phyloP scores from a whole-genome alignment of 1,140 invertebrate species.

The Cheumatopsyche charites region DNA sequence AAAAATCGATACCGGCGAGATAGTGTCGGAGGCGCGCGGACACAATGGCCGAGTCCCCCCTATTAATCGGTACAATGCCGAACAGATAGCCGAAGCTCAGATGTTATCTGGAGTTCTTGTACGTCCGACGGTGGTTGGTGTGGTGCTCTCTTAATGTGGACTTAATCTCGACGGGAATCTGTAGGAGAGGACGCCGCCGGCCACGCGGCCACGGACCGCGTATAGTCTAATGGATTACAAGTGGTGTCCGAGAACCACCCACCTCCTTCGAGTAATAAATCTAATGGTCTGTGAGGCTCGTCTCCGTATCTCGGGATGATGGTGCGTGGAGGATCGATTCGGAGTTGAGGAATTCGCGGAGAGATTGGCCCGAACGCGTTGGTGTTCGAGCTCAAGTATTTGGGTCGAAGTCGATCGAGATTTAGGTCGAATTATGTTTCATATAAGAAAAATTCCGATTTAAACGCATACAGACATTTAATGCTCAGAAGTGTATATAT shows the following conservation, averaged over 20 bases:
- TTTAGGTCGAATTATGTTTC: no score
- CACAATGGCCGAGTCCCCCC: constrained; percentile 10
- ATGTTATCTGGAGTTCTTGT: constrained; percentile 21
- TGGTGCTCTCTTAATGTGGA: constrained; percentile 36
- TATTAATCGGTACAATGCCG: constrained; percentile 38
- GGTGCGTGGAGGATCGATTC: no score
- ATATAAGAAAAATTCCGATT: no score
- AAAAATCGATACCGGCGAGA: no score
- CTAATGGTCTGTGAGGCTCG: not conserved
- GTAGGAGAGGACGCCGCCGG: not conserved
- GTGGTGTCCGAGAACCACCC: not conserved
- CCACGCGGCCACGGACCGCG: constrained; percentile 6
- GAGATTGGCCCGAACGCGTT: no score
- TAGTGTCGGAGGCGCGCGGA: constrained; percentile 26
- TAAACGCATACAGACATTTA: no score
- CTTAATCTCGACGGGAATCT: constrained; percentile 32
- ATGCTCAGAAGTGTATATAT: no score
- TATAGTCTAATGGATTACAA: constrained; percentile 19
- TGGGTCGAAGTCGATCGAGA: no score
- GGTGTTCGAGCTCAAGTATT: no score
- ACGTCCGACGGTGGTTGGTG: not conserved
- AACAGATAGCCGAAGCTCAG: constrained; percentile 28
- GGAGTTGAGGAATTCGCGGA: no score
- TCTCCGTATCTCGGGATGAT: no score
- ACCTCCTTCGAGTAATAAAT: constrained; percentile 9